These are phyloP conservation scores for Lutraria lutraria DNA, from an alignment of 2,888 invertebrate species.

Conservation along the genomic window DNA sequence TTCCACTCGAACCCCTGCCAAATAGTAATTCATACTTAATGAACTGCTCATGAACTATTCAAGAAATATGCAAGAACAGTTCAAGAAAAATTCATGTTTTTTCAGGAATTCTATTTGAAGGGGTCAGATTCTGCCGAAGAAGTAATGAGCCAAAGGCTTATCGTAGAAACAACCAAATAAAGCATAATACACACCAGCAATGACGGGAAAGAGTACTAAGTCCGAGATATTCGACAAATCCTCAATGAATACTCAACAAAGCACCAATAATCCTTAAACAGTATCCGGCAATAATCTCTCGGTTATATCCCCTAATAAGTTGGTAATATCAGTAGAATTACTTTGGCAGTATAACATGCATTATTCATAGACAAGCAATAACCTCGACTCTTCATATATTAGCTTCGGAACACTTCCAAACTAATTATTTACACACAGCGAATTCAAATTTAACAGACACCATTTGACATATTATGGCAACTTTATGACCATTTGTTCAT, in stretches of 20 bases:
- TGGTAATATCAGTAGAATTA: neutral
- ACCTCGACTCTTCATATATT: neutral
- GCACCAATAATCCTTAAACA: neutral
- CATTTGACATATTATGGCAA: constrained; percentile 23
- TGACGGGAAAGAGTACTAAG: neutral
- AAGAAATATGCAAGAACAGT: no score
- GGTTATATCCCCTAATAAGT: neutral
- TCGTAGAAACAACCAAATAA: constrained; percentile 8
- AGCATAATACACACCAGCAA: constrained; percentile 18
- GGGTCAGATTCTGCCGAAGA: neutral
- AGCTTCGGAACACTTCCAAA: neutral
- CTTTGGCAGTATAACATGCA: neutral
- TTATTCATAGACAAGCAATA: constrained; percentile 21
- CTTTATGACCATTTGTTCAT: constrained; percentile 21
- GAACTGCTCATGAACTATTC: no score
- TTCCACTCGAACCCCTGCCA: neutral
- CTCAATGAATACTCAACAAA: neutral
- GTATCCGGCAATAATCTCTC: neutral
- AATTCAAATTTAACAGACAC: constrained; percentile 23
- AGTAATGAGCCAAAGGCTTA: neutral
- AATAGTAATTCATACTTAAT: no score
- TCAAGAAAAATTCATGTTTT: no score
- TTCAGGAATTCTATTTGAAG: no score
- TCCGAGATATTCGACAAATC: neutral
- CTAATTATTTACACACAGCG: neutral